Percentiles rank a stretch among this genome's conserved stretches.
phyloP scores from a whole-genome alignment of 2,797 vertebrate species.

The Pteronotus mesoamericanus region DNA sequence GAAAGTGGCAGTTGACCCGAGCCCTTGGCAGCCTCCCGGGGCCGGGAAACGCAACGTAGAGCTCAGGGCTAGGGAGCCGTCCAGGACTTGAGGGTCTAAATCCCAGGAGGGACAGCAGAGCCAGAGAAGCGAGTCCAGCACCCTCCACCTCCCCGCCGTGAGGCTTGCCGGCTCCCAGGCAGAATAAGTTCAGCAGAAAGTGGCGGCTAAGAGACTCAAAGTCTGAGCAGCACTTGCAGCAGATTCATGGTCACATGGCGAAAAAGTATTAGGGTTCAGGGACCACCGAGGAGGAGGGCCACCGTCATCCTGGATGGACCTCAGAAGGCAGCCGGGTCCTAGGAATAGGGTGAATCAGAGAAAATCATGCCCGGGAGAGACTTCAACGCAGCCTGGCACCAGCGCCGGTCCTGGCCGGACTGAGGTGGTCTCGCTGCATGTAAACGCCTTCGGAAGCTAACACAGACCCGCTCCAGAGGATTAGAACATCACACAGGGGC shows the following conservation, averaged over 20 bases:
- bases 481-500: background rate
- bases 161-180: background rate
- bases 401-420: too few species aligned
- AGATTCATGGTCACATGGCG: accelerated
- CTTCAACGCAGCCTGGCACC: background rate
- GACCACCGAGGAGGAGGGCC: accelerated
- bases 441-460: background rate
- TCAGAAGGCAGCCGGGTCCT: accelerated
- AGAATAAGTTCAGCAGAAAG: background rate
- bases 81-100: background rate
- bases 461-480: background rate
- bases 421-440: background rate
- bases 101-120: background rate
- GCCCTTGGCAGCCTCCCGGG: accelerated
- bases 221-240: background rate
- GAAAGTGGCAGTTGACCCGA: background rate
- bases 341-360: background rate
- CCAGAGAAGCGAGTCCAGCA: accelerated
- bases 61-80: accelerated
- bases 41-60: background rate
- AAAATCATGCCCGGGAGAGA: accelerated
- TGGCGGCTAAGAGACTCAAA: accelerated
- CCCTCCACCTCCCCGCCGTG: background rate
- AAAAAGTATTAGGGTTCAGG: background rate
- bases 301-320: accelerated